Evolutionary conservation across 2,113 vertebrate genomes (phyloP), one percentile per base, ranked within the genome.

Genomic region (Leptobrachium ailaonicum): DNA sequence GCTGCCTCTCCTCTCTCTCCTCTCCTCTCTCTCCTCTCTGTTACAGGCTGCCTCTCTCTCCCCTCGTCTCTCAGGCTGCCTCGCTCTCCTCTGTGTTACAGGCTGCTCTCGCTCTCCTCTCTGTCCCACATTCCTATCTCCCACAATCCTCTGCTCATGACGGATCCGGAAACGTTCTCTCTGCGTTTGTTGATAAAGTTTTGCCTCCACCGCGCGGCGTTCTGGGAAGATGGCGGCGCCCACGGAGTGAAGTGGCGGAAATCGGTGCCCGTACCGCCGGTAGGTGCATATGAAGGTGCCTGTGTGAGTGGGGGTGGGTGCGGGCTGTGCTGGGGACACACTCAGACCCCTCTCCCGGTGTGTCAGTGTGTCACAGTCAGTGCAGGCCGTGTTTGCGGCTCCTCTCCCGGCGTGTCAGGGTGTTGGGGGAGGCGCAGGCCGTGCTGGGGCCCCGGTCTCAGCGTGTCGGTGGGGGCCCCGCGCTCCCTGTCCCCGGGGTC

Each of bases 171-270:
- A 72, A 20, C 8, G 13, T 2, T 20, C 12, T 42, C 3, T 10
- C 13, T 56, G 54, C 14, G 14, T 14, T 9, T 3, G 2, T 40
- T 13, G 70, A 77, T 77, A 77, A 72, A 71, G 77, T 79, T 64
- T 79, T 72, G 77, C 58, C 40, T 12, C 32, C 11, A 54, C 3
- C 50, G 13, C 41, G 13, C 40, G 58, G 69, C 41, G 54, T 73
- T 63, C 58, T 72, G 77, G 77, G 77, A 73, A 72, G 41, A 79
- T 79, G 77, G 69, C 77, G 69, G 77, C 77, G 69, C 70, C 69
- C 77, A 79, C 60, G 40, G 77, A 50, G 5, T 73, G 69, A 72
- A 50, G 69, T 50, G 8, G 8, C 20, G 20, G 20, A 32, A 32
- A 32, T 32, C 20, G 20, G 20, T 32, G 20, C 20, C 20, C 20